Evolutionary conservation across 2,888 invertebrate genomes (phyloP).

Genomic region (Achlya flavicornis): DNA sequence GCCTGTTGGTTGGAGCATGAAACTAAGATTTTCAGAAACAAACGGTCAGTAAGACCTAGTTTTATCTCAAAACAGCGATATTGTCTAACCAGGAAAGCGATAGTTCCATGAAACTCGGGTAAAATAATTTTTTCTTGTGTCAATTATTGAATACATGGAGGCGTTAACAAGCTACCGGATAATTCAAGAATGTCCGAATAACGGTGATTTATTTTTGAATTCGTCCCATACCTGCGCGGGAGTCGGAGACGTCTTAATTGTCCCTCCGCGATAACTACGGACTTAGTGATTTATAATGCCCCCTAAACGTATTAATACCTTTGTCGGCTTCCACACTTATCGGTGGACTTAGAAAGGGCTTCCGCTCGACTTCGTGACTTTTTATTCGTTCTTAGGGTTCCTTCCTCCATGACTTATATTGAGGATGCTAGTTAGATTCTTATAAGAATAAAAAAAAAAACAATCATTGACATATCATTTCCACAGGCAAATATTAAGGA

Average conservation of each 20-base stretch:
- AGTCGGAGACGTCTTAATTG: constrained; percentile 75
- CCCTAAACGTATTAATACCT: constrained; percentile 71
- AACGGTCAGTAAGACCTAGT: too few relatives aligned
- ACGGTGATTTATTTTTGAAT: constrained; percentile 7
- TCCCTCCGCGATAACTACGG: constrained; percentile 66
- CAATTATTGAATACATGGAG: not conserved
- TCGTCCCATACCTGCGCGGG: constrained; percentile 10
- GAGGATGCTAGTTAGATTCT: constrained; percentile 19
- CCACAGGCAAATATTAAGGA: too few relatives aligned
- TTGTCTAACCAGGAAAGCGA: too few relatives aligned
- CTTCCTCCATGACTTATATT: constrained; percentile 12
- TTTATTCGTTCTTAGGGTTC: constrained; percentile 25
- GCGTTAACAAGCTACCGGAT: constrained; percentile 13
- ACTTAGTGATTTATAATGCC: constrained; percentile 76
- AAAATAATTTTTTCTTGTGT: too few relatives aligned
- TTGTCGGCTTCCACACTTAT: constrained; percentile 77
- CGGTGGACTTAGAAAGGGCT: constrained; percentile 62
- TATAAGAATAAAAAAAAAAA: constrained; percentile 3
- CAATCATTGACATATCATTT: too few relatives aligned
- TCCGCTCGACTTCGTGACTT: constrained; percentile 61
- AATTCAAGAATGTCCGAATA: constrained; percentile 1
- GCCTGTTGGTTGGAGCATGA: too few relatives aligned
- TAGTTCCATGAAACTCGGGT: too few relatives aligned
- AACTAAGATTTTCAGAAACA: too few relatives aligned
- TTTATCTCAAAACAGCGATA: too few relatives aligned